Percentiles rank a stretch among this genome's conserved stretches.
Conservation (phyloP, 2,888 invertebrate genomes). For the Cepaea hortensis region DNA sequence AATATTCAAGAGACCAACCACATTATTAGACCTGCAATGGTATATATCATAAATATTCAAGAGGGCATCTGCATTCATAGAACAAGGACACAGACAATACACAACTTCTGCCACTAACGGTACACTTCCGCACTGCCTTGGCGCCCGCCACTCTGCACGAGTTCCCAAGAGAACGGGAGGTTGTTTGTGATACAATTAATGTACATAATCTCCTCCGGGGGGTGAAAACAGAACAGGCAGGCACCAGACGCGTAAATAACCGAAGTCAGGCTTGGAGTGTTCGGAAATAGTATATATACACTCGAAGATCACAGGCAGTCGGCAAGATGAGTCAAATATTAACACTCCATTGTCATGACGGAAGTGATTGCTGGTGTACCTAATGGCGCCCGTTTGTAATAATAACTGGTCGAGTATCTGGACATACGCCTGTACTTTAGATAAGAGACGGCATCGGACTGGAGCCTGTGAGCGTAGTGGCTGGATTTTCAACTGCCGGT, state of each 20-base stretch:
- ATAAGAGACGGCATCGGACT: too few relatives aligned
- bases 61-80: neutral
- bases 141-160: slow-evolving; percentile 12
- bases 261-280: neutral
- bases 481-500: too few relatives aligned
- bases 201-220: neutral
- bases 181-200: slow-evolving; percentile 42
- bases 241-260: slow-evolving; percentile 37
- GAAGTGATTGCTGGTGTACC: neutral
- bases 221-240: neutral
- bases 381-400: neutral
- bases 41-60: too few relatives aligned
- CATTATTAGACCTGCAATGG: too few relatives aligned
- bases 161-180: neutral
- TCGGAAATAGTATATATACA: slow-evolving; percentile 37
- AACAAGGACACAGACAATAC: neutral
- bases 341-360: neutral
- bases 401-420: neutral
- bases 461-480: too few relatives aligned
- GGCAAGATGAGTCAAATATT: neutral
- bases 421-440: too few relatives aligned
- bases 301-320: neutral
- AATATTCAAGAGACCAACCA: too few relatives aligned
- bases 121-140: neutral
- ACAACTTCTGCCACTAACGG: neutral